Base-by-base conservation (phyloP, 2,113 vertebrate genomes). In the Perca flavescens region DNA sequence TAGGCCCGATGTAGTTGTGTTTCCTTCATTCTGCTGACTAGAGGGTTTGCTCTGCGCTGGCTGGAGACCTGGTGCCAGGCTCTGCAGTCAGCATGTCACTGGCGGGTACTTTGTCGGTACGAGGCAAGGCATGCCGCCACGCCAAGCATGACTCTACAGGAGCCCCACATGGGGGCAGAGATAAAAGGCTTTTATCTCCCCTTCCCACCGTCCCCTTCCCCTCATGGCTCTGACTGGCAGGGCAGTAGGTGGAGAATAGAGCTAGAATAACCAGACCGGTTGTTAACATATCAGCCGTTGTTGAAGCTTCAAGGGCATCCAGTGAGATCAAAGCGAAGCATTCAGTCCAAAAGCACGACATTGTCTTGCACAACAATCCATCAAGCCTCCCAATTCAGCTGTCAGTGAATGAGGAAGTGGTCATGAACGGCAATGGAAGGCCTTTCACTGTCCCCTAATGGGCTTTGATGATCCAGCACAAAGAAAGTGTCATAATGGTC, bases 251-350 rank as follows among this genome's bases (percentile, higher is more conserved):
- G 87, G 77, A 91, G 87, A 89, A 90, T 52, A 83, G 87, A 89
- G 64, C 76, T 64, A 66, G 86, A 89, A 86, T 86, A 89, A 92
- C 73, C 84, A 85, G 87, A 87, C 68, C 54, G 86, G 90, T 90
- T 90, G 94, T 94, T 93, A 93, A 93, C 93, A 93, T 91, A 93
- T 93, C 91, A 81, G 85, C 80, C 77, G 82, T 88, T 88, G 87
- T 90, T 80, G 76, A 63, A 82, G 83, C 88, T 86, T 91, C 89
- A 91, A 92, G 91, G 91, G 88, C 82, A 79, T 92, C 89, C 62
- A 74, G 34, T 6, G 72, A 92, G 93, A 94, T 94, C 92, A 94
- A 94, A 94, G 91, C 25, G 10, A 80, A 57, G 89, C 86, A 88
- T 91, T 92, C 84, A 88, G 85, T 87, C 86, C 88, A 75, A 87